Conservation (phyloP, 2,797 vertebrate species). For the Artibeus jamaicensis region DNA sequence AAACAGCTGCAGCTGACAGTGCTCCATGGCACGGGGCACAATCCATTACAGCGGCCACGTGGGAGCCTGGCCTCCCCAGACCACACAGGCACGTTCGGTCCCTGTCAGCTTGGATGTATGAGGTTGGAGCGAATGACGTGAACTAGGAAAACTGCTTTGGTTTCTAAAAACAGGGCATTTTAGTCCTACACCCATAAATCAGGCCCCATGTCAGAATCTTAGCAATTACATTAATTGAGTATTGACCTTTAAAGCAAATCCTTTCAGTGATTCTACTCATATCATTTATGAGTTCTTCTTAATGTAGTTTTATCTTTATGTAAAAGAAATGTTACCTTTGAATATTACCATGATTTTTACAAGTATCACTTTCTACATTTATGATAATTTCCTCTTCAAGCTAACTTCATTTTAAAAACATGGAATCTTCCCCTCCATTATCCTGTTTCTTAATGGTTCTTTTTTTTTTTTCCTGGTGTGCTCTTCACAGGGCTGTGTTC, state of each 20-base stretch:
- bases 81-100: too few species aligned
- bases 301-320: background rate
- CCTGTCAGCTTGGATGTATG: background rate
- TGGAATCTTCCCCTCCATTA: fast-evolving
- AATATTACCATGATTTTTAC: background rate
- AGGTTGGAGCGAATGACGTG: background rate
- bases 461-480: background rate
- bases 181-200: slow-evolving; percentile 51
- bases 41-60: fast-evolving
- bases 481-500: background rate
- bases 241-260: slow-evolving; percentile 69
- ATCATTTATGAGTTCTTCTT: background rate
- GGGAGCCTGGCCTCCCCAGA: background rate
- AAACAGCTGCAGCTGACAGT: fast-evolving
- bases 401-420: background rate
- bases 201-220: slow-evolving; percentile 16
- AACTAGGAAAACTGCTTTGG: slow-evolving; percentile 22
- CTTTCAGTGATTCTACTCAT: slow-evolving; percentile 28
- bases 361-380: background rate
- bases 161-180: slow-evolving; percentile 50
- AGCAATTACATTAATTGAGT: slow-evolving; percentile 72
- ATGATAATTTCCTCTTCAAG: background rate
- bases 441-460: background rate
- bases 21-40: fast-evolving
- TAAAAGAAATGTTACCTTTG: background rate